phyloP scores from a whole-genome alignment of 2,113 vertebrate genomes.

The Rana temporaria region DNA sequence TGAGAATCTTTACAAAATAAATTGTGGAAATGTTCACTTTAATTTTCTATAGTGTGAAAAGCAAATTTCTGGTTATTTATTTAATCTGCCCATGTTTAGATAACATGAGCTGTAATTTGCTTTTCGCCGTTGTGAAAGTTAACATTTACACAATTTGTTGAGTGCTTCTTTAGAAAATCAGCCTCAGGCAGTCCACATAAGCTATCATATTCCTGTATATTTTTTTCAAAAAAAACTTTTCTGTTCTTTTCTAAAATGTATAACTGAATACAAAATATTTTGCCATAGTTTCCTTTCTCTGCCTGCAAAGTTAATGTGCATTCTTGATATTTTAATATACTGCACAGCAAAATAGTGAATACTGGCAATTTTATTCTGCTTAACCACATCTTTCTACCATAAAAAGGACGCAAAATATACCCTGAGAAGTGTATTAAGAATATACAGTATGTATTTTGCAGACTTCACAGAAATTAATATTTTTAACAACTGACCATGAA shows the following conservation, averaged over 20 bases:
- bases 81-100: no score
- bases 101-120: no score
- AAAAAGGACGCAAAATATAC: slow-evolving; percentile 45
- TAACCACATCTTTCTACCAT: slow-evolving; percentile 46
- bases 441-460: slow-evolving; percentile 38
- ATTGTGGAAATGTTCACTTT: no score
- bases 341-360: slow-evolving; percentile 42
- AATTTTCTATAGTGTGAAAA: no score
- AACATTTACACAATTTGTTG: no score
- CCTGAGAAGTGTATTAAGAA: slow-evolving; percentile 13
- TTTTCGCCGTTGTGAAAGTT: no score
- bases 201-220: no score
- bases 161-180: no score
- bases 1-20: no score
- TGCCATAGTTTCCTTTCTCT: slow-evolving; percentile 12
- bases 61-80: no score
- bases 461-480: slow-evolving; percentile 53
- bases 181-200: no score
- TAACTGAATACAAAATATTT: not conserved
- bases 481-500: slow-evolving; percentile 52
- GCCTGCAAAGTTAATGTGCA: slow-evolving; percentile 1
- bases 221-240: not conserved
- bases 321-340: slow-evolving; percentile 46
- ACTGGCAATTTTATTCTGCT: slow-evolving; percentile 43
- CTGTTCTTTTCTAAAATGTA: not conserved